phyloP scores from a whole-genome alignment of 2,113 vertebrate genomes.

The Vulpes vulpes region DNA sequence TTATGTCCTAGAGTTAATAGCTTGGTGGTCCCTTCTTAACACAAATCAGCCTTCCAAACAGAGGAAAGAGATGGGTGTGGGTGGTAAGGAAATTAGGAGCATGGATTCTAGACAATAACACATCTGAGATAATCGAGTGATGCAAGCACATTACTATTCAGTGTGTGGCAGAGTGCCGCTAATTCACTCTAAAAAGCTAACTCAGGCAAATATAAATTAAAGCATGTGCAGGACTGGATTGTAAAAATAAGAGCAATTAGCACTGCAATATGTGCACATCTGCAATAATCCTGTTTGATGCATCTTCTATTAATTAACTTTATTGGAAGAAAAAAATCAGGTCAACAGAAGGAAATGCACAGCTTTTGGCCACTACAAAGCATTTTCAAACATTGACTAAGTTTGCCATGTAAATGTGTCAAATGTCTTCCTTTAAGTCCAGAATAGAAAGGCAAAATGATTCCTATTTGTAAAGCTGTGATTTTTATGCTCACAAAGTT shows the following conservation, averaged over 20 bases:
- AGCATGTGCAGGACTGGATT: slow-evolving; percentile 76
- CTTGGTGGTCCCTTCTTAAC: slow-evolving; percentile 73
- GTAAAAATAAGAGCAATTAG: slow-evolving; percentile 81
- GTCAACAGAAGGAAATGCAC: slow-evolving; percentile 81
- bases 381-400: slow-evolving; percentile 80
- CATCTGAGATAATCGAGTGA: slow-evolving; percentile 82
- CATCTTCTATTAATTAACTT: slow-evolving; percentile 85
- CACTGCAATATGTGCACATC: slow-evolving; percentile 79
- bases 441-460: slow-evolving; percentile 61
- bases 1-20: slow-evolving; percentile 72
- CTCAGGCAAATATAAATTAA: slow-evolving; percentile 81
- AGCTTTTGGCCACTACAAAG: slow-evolving; percentile 81
- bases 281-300: slow-evolving; percentile 77
- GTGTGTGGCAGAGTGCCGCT: slow-evolving; percentile 76
- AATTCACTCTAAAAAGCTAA: slow-evolving; percentile 82
- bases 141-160: slow-evolving; percentile 81
- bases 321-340: slow-evolving; percentile 76
- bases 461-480: slow-evolving; percentile 50
- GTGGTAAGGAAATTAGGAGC: slow-evolving; percentile 75
- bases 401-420: slow-evolving; percentile 79
- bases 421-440: slow-evolving; percentile 61
- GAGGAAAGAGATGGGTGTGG: slow-evolving; percentile 76
- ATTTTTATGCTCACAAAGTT: slow-evolving; percentile 61
- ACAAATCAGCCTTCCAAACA: slow-evolving; percentile 68
- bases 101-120: slow-evolving; percentile 77